phyloP scores from a whole-genome alignment of 30 jellyfish, hydroid and myxozoan species.

The Mastigias papua region DNA sequence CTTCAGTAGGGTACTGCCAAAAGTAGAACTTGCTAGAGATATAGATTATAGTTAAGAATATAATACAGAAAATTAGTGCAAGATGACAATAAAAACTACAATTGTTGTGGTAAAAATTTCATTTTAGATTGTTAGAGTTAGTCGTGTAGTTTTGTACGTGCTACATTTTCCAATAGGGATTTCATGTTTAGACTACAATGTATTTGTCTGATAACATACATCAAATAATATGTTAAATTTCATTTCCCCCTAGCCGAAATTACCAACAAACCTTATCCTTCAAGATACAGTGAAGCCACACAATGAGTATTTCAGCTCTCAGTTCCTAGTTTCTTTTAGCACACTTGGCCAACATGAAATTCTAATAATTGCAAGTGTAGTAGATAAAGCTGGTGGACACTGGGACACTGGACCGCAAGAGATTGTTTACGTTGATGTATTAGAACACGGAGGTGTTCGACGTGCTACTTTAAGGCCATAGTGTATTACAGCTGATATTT shows the following conservation, averaged over 20 bases:
- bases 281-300: slow-evolving; percentile 80
- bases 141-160: too few species aligned
- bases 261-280: slow-evolving; percentile 62
- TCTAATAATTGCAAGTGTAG: slow-evolving; percentile 66
- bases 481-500: neutral
- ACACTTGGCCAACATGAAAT: slow-evolving; percentile 72
- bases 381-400: slow-evolving; percentile 75
- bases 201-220: neutral
- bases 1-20: too few species aligned
- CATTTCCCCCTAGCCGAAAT: slow-evolving; percentile 49
- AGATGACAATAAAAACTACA: too few species aligned
- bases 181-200: too few species aligned
- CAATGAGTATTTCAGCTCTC: slow-evolving; percentile 86
- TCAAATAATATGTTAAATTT: neutral
- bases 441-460: slow-evolving; percentile 82
- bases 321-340: slow-evolving; percentile 80
- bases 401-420: slow-evolving; percentile 94
- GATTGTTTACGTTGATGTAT: slow-evolving; percentile 72
- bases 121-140: too few species aligned
- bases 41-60: too few species aligned
- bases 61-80: too few species aligned
- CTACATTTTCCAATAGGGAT: too few species aligned
- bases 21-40: too few species aligned
- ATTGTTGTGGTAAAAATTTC: too few species aligned
- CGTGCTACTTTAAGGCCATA: slow-evolving; percentile 21